Conservation (phyloP, 1,140 invertebrate genomes). For the Nebria ingens region DNA sequence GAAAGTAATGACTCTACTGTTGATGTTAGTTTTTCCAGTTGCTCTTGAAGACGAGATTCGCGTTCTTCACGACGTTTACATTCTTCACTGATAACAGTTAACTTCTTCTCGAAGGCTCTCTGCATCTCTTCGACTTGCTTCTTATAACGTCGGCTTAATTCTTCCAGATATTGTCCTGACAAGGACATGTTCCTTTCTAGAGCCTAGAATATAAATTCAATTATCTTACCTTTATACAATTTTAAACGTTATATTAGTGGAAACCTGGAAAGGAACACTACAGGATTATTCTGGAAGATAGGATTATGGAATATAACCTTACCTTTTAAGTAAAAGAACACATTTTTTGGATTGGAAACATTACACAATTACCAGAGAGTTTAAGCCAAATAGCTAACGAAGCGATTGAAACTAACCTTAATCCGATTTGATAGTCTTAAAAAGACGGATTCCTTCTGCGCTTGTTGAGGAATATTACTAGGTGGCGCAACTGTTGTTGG, state of each 20-base stretch:
- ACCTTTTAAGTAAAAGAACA: no score
- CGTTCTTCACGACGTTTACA: conserved; percentile 60
- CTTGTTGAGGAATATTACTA: conserved; percentile 37
- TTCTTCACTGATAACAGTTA: conserved; percentile 63
- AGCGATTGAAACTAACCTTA: conserved; percentile 49
- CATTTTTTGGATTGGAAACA: no score
- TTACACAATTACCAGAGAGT: no score
- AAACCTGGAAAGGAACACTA: no score
- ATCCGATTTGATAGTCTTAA: conserved; percentile 90
- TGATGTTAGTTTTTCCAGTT: conserved; percentile 46
- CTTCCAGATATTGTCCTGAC: conserved; percentile 89
- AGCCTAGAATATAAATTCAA: conserved; percentile 46
- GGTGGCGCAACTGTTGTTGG: conserved; percentile 15
- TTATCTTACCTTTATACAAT: no score
- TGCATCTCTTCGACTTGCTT: conserved; percentile 95
- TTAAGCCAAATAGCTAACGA: conserved; percentile 8
- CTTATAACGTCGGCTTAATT: conserved; percentile 86
- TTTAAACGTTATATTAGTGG: no score
- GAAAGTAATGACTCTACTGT: conserved; percentile 46
- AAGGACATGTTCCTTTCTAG: conserved; percentile 94
- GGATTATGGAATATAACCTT: no score
- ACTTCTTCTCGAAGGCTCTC: conserved; percentile 69
- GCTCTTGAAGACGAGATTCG: conserved; percentile 50
- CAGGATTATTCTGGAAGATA: no score
- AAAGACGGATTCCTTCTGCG: conserved; percentile 90